Evolutionary conservation across 2,113 vertebrate species (phyloP).

Genomic region (Heterocephalus glaber): DNA sequence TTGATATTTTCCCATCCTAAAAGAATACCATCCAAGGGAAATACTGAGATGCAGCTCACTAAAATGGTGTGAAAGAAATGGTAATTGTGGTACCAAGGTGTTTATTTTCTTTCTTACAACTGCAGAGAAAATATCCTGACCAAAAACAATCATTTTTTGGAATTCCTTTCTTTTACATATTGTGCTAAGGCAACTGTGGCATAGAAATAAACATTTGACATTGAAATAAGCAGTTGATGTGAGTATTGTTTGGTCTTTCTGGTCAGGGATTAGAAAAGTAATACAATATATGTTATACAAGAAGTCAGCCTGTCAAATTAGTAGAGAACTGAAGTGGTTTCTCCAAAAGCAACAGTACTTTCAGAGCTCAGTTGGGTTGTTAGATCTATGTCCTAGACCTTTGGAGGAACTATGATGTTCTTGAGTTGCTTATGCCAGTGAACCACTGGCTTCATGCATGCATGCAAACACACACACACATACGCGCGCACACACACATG

Average conservation of each 20-base stretch:
- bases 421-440: background rate
- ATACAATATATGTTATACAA: background rate
- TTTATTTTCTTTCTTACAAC: slow-evolving; percentile 70
- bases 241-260: slow-evolving; percentile 78
- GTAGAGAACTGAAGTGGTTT: slow-evolving; percentile 30
- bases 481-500: background rate
- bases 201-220: slow-evolving; percentile 83
- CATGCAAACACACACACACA: background rate
- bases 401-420: background rate
- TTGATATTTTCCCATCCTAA: slow-evolving; percentile 55
- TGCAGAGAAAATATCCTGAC: slow-evolving; percentile 75
- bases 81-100: slow-evolving; percentile 60
- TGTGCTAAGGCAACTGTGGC: slow-evolving; percentile 74
- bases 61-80: slow-evolving; percentile 56
- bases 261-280: slow-evolving; percentile 58
- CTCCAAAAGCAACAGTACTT: background rate
- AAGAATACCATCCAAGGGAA: slow-evolving; percentile 59
- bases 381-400: background rate
- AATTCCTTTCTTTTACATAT: slow-evolving; percentile 77
- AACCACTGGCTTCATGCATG: background rate
- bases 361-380: background rate
- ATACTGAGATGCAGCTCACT: slow-evolving; percentile 54
- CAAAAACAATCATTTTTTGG: slow-evolving; percentile 31
- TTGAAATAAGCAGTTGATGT: slow-evolving; percentile 76
- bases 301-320: background rate